These are phyloP conservation scores for Forpus xanthops DNA, from an alignment of 2,797 vertebrate species.

Conservation along the genomic window DNA sequence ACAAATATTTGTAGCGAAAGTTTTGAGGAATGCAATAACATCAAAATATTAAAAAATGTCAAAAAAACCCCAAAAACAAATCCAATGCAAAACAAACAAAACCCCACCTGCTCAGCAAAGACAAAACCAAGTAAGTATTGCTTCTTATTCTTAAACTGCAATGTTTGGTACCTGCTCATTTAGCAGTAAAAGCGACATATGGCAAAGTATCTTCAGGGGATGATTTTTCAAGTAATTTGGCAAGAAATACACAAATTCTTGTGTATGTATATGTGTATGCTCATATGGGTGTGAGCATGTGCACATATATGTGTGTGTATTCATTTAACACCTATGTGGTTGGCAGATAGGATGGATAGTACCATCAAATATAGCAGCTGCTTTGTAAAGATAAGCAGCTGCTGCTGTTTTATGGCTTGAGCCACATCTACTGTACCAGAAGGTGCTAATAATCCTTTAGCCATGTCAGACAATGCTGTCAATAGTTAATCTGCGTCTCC, in stretches of 20 bases:
- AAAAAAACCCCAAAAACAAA: too few species aligned
- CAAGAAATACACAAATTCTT: not conserved
- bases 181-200: not conserved
- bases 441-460: not conserved
- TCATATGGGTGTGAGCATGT: not conserved
- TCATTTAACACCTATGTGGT: accelerated
- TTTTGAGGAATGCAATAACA: not conserved
- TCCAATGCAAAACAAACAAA: not conserved
- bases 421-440: not conserved
- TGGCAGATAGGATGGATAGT: not conserved
- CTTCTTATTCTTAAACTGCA: not conserved
- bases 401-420: not conserved
- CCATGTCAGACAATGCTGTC: not conserved
- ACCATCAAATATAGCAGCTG: not conserved
- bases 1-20: not conserved
- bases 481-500: not conserved
- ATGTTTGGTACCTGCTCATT: not conserved
- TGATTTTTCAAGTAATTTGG: not conserved
- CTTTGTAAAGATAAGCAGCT: not conserved
- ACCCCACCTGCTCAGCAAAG: not conserved
- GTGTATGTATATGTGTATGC: not conserved
- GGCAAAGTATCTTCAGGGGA: not conserved
- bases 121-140: not conserved
- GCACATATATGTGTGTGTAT: not conserved
- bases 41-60: not conserved